Evolutionary conservation across 2,797 vertebrate species (phyloP).

Genomic region (Enteromius radiatus): DNA sequence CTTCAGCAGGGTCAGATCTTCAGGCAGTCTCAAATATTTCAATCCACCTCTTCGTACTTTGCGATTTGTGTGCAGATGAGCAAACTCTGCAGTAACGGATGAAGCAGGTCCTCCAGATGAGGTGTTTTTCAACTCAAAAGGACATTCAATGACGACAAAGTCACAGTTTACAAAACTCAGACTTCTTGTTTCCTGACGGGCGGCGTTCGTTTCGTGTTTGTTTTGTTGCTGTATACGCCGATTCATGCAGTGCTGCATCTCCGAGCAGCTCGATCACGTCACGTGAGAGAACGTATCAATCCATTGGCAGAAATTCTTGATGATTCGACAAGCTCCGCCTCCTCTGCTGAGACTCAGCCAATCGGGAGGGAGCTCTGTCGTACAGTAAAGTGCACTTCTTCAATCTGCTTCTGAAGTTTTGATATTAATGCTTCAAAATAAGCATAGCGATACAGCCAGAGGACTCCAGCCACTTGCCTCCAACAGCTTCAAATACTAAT

Average conservation of each 20-base stretch:
- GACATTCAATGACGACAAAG: constrained; percentile 7
- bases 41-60: neutral
- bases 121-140: constrained; percentile 29
- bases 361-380: constrained; percentile 49
- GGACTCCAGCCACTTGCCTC: constrained; percentile 55
- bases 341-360: constrained; percentile 27
- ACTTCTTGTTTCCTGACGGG: constrained; percentile 8
- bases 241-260: constrained; percentile 41
- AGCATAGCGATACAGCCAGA: constrained; percentile 66
- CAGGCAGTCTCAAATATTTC: constrained; percentile 10
- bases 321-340: constrained; percentile 32
- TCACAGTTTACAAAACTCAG: constrained; percentile 23
- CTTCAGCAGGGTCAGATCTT: constrained; percentile 24
- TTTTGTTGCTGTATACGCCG: constrained; percentile 30
- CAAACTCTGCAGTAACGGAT: neutral
- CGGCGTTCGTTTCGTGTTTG: constrained; percentile 1
- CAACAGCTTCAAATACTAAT: constrained; percentile 55
- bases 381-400: constrained; percentile 84
- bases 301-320: neutral
- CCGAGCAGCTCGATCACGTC: constrained; percentile 24
- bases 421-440: constrained; percentile 75
- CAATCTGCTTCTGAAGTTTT: constrained; percentile 61
- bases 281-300: constrained; percentile 7
- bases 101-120: constrained; percentile 25
- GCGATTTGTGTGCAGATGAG: neutral